Evolutionary conservation across 2,888 invertebrate genomes (phyloP).

Genomic region (Cabera pusaria): DNA sequence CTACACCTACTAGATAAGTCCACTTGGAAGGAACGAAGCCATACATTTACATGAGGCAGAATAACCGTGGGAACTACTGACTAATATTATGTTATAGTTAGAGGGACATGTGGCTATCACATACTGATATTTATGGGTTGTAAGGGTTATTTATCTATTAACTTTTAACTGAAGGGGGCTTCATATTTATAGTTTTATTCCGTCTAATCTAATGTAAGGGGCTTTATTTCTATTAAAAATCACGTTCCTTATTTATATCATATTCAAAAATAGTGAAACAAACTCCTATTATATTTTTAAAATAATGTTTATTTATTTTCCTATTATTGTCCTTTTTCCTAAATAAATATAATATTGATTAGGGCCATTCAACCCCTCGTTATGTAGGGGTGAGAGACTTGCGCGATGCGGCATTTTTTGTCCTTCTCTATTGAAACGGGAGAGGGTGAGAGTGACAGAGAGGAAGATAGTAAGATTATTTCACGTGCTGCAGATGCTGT

Average conservation of each 20-base stretch:
- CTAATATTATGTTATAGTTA: too few species aligned
- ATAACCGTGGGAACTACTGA: conserved; percentile 20
- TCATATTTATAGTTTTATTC: too few species aligned
- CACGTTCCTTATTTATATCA: too few species aligned
- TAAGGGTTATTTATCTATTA: conserved; percentile 27
- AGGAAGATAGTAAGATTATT: conserved; percentile 53
- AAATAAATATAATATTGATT: conserved; percentile 65
- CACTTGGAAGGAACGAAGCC: conserved; percentile 21
- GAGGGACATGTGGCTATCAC: conserved; percentile 7
- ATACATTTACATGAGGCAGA: conserved; percentile 7
- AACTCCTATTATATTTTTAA: too few species aligned
- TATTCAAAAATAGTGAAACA: too few species aligned
- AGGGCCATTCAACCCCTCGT: conserved; percentile 48
- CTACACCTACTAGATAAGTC: conserved; percentile 14
- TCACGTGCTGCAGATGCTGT: conserved; percentile 73
- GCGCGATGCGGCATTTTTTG: conserved; percentile 55
- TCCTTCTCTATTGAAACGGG: conserved; percentile 41
- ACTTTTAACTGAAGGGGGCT: conserved; percentile 12
- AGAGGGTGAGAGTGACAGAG: conserved; percentile 32
- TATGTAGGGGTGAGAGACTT: conserved; percentile 57
- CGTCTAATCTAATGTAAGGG: too few species aligned
- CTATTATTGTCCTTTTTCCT: conserved; percentile 37
- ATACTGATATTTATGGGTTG: conserved; percentile 24
- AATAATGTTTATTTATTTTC: too few species aligned
- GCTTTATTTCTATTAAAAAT: too few species aligned